phyloP scores from a whole-genome alignment of 2,888 invertebrate genomes.

The Polydrusus tereticollis region DNA sequence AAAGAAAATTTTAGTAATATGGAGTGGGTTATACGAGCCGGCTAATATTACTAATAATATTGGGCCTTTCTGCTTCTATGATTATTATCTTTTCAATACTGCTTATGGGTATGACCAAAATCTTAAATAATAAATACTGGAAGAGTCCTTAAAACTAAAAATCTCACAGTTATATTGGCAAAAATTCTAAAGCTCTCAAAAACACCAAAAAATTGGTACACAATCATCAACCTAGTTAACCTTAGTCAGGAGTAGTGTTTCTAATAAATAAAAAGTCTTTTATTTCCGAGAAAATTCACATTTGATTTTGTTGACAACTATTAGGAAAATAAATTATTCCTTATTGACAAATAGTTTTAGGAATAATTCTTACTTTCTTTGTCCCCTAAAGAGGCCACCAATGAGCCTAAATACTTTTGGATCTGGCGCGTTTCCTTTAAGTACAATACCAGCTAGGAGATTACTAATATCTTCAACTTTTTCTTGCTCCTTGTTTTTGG shows the following conservation, averaged over 20 bases:
- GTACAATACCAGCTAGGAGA: slow-evolving; percentile 61
- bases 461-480: slow-evolving; percentile 60
- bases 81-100: neutral
- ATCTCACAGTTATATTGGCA: slow-evolving; percentile 49
- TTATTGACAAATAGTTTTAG: neutral
- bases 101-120: neutral
- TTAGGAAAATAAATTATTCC: neutral
- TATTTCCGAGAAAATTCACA: neutral
- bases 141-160: slow-evolving; percentile 41
- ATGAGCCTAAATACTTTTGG: slow-evolving; percentile 60
- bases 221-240: slow-evolving; percentile 5
- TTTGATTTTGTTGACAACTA: neutral
- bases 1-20: too few relatives aligned
- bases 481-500: slow-evolving; percentile 56
- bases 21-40: too few relatives aligned
- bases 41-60: neutral
- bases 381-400: slow-evolving; percentile 29
- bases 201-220: slow-evolving; percentile 35
- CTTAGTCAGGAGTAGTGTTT: slow-evolving; percentile 20
- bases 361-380: neutral
- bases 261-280: slow-evolving; percentile 17
- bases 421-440: slow-evolving; percentile 61
- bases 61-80: neutral
- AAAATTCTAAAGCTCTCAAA: slow-evolving; percentile 43
- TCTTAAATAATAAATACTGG: slow-evolving; percentile 37